Conservation (phyloP, 2,888 invertebrate genomes). For the Drosophila ezoana region DNA sequence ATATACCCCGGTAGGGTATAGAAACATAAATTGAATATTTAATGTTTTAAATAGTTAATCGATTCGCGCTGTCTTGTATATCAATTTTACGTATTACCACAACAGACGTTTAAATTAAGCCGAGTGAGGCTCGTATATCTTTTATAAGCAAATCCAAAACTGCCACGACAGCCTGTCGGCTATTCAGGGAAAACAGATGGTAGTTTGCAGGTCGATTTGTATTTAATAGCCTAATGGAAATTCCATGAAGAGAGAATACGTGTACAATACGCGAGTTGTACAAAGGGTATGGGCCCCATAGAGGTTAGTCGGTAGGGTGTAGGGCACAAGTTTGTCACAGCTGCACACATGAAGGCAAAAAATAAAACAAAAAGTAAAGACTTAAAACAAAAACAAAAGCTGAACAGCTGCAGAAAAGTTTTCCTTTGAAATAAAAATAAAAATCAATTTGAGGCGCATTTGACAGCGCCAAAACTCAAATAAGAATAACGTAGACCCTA, state of each 20-base stretch:
- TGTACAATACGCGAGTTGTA: neutral
- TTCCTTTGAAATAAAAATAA: constrained; percentile 72
- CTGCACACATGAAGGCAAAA: constrained; percentile 36
- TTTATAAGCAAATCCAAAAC: constrained; percentile 29
- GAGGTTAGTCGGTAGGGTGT: neutral
- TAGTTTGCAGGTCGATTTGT: constrained; percentile 39
- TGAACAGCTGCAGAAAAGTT: constrained; percentile 73
- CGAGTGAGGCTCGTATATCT: constrained; percentile 23
- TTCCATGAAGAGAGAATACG: constrained; percentile 39
- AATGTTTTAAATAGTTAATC: constrained; percentile 3
- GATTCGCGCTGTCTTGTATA: too few species aligned
- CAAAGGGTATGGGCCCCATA: neutral
- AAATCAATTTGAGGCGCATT: constrained; percentile 73
- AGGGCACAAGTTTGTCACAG: constrained; percentile 59
- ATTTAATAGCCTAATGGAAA: constrained; percentile 63
- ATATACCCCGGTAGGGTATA: neutral
- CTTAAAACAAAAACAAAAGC: constrained; percentile 32
- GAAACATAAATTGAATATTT: constrained; percentile 2
- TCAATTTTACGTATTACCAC: constrained; percentile 8
- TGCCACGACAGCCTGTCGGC: constrained; percentile 4
- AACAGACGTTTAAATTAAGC: constrained; percentile 12
- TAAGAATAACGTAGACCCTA: constrained; percentile 28
- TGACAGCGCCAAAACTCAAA: constrained; percentile 71
- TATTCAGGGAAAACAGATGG: constrained; percentile 21
- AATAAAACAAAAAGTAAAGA: constrained; percentile 14